Percentiles rank a stretch among this genome's conserved stretches.
Conservation (phyloP, 2,888 invertebrate genomes). For the Torymus texanus region DNA sequence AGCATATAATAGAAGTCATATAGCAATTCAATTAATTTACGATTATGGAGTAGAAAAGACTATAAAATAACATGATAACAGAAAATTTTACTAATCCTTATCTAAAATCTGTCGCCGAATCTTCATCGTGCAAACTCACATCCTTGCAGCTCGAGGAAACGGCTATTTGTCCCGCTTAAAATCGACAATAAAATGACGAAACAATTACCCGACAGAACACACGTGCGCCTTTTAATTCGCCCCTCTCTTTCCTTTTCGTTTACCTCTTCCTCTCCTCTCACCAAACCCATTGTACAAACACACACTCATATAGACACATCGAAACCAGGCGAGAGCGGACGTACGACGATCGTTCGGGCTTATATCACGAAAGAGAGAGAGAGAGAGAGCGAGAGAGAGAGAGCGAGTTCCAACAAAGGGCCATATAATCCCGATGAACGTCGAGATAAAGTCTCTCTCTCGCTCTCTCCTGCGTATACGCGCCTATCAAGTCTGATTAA, state of each 20-base stretch:
- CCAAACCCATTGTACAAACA: not conserved
- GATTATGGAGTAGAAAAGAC: no score
- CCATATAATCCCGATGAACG: conserved; percentile 55
- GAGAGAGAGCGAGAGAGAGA: no score
- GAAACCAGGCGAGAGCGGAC: not conserved
- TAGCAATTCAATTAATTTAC: no score
- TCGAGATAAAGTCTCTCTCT: conserved; percentile 47
- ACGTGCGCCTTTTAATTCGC: conserved; percentile 46
- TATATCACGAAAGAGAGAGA: conserved; percentile 20
- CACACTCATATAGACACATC: no score
- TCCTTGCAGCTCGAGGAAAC: not conserved
- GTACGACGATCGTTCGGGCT: conserved; percentile 13
- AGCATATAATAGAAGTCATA: no score
- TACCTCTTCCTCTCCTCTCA: not conserved
- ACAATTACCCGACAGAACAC: conserved; percentile 50
- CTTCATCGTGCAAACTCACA: no score
- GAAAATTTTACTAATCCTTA: no score
- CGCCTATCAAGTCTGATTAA: conserved; percentile 56
- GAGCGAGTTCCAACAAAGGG: conserved; percentile 46
- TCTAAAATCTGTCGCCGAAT: no score
- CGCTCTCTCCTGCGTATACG: not conserved
- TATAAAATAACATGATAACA: no score
- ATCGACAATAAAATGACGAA: conserved; percentile 52
- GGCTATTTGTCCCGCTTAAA: conserved; percentile 50
- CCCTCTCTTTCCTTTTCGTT: not conserved